Conservation (phyloP, 2,888 invertebrate species). For the Trissolcus brochymenae region DNA sequence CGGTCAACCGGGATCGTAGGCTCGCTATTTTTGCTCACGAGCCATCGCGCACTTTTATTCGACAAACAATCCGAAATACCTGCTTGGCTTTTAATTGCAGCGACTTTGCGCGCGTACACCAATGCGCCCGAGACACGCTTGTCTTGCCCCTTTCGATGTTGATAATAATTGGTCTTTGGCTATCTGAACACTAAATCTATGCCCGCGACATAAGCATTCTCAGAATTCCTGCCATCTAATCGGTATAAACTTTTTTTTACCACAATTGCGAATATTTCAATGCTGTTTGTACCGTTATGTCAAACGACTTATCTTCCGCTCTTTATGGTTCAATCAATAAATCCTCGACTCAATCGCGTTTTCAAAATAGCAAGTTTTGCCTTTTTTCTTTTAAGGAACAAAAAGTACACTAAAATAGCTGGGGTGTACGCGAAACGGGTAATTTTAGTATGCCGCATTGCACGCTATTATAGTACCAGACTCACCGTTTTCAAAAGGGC, state of each 20-base stretch:
- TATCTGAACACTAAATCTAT: constrained; percentile 57
- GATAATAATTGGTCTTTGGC: constrained; percentile 55
- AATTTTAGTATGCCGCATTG: too few relatives aligned
- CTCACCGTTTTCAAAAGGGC: too few relatives aligned
- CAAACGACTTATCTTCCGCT: constrained; percentile 25
- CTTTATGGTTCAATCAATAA: constrained; percentile 40
- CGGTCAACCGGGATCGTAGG: constrained; percentile 28
- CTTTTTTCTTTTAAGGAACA: too few relatives aligned
- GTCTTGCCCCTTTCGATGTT: constrained; percentile 55
- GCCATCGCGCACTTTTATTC: constrained; percentile 37
- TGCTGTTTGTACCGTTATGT: constrained; percentile 49
- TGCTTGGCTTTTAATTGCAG: constrained; percentile 49
- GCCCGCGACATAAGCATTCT: constrained; percentile 51
- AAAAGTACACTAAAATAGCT: neutral
- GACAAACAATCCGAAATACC: constrained; percentile 26
- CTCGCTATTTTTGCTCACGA: constrained; percentile 26
- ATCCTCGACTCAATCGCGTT: constrained; percentile 9
- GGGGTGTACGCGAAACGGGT: neutral
- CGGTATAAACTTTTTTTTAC: constrained; percentile 45
- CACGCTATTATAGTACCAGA: too few relatives aligned
- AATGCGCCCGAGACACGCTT: constrained; percentile 52
- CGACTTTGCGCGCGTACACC: too few relatives aligned
- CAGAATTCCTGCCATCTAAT: constrained; percentile 55
- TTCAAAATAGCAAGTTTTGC: constrained; percentile 1
- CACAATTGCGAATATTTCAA: constrained; percentile 53